Conservation (phyloP, 2,888 invertebrate species). For the Calliopum simillimum region DNA sequence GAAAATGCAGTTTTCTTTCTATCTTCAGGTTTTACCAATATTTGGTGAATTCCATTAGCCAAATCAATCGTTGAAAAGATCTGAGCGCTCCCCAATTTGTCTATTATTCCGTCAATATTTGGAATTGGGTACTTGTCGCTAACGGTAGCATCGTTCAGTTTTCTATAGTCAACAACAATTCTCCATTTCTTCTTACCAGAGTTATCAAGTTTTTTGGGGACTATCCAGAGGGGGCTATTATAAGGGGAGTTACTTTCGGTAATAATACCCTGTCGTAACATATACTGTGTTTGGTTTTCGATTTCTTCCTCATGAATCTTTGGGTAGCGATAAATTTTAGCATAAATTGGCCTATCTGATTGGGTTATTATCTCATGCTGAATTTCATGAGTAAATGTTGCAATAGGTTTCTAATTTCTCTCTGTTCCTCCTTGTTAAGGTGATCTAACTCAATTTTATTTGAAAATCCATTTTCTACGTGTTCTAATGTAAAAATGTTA, state of each 20-base stretch:
- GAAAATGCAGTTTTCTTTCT: slow-evolving; percentile 44
- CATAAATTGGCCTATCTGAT: slow-evolving; percentile 33
- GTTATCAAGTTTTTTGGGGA: slow-evolving; percentile 35
- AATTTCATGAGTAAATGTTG: slow-evolving; percentile 35
- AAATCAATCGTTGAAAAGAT: slow-evolving; percentile 37
- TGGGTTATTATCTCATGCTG: slow-evolving; percentile 36
- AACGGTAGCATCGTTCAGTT: slow-evolving; percentile 36
- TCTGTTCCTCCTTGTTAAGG: neutral
- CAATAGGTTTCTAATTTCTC: too few species aligned
- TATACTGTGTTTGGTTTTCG: slow-evolving; percentile 25
- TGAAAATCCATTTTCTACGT: too few species aligned
- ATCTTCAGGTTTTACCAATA: slow-evolving; percentile 39
- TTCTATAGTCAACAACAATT: slow-evolving; percentile 38
- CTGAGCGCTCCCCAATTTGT: slow-evolving; percentile 35
- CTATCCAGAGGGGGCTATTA: slow-evolving; percentile 35
- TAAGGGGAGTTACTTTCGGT: slow-evolving; percentile 36
- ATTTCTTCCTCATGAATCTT: slow-evolving; percentile 36
- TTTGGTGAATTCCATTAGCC: slow-evolving; percentile 45
- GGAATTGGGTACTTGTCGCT: slow-evolving; percentile 34
- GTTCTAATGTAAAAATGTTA: neutral
- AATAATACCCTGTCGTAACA: slow-evolving; percentile 37
- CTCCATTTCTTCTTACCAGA: slow-evolving; percentile 34
- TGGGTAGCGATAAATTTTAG: slow-evolving; percentile 35
- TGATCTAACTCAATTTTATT: neutral
- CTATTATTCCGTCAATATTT: slow-evolving; percentile 35